Evolutionary conservation across 1,140 invertebrate species (phyloP).

Genomic region (Popillia japonica): DNA sequence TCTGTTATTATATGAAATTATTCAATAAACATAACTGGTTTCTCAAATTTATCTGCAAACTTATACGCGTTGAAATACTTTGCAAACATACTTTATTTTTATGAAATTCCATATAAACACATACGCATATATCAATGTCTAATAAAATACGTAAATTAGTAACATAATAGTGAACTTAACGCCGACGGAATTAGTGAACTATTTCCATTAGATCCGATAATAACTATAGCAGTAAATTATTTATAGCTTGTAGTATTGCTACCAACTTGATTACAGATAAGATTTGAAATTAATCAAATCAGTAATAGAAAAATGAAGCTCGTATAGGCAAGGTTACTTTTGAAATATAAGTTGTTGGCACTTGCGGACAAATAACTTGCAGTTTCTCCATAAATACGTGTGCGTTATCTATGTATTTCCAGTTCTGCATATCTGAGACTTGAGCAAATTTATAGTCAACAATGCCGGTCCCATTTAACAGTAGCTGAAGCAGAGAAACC

Average conservation of each 20-base stretch:
- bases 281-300: conserved; percentile 17
- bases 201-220: background rate
- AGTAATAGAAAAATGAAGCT: background rate
- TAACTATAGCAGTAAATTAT: background rate
- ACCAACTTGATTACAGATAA: conserved; percentile 4
- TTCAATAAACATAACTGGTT: too few relatives aligned
- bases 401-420: conserved; percentile 10
- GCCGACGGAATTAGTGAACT: background rate
- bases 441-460: conserved; percentile 30
- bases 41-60: too few relatives aligned
- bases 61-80: too few relatives aligned
- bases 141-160: background rate
- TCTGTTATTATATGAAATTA: too few relatives aligned
- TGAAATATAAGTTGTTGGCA: conserved; percentile 15
- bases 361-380: conserved; percentile 21
- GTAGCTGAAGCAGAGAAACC: conserved; percentile 9
- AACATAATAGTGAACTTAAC: background rate
- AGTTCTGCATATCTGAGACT: conserved; percentile 29
- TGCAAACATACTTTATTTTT: too few relatives aligned
- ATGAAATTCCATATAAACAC: too few relatives aligned
- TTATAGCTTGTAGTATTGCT: background rate
- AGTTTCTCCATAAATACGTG: conserved; percentile 29
- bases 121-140: too few relatives aligned
- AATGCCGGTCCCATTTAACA: conserved; percentile 31
- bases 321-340: background rate